Base-by-base conservation (phyloP, 1,140 invertebrate genomes). In the Odontomachus brunneus region DNA sequence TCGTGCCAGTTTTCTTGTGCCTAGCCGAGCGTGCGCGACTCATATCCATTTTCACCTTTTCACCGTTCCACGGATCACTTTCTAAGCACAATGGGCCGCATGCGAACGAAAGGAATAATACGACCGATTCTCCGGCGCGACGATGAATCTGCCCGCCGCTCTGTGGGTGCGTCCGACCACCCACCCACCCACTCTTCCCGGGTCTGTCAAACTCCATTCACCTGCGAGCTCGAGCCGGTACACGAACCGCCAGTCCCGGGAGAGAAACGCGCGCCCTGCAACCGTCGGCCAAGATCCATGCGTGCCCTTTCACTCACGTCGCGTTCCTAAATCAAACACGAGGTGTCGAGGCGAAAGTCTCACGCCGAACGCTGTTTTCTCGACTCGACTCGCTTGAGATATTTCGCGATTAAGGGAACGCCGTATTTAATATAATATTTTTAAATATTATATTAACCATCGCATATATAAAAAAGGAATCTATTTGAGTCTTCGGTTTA, bases 21-120 rank as follows among this genome's bases (percentile, higher is more conserved):
- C 59, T 78, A 89, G 66, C 80, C 72, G 59, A 66, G 53, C 83
- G 75, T 82, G 62, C 74, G 57, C 74, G 57, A 67, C 48, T 82
- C 53, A 84, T 84, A 82, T 85, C 74, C 62, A 89, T 90, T 90
- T 89, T 89, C 88, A 91, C 86, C 86, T 88, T 87, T 88, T 89
- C 84, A 86, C 86, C 80, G 78, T 83, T 82, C 83, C 82, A 80
- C 71, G 48, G 82, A 87, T 88, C 75, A 90, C 90, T 91, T 91
- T 91, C 90, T 88, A 89, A 82, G 87, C 84, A 91, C 86, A 88
- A 86, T 90, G 75, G 78, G 65, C 75, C 55, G 82, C 59, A 57
- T 80, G 67, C 24, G 55, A 84, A 53, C 33, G 63, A 24, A 29
- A 29, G 5, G 55, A 5, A 12, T 29, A 49, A 14, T 26, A 83